Evolutionary conservation across 2,888 invertebrate species (phyloP), one percentile per base, ranked within the genome.

Genomic region (Choristoneura rosaceana): DNA sequence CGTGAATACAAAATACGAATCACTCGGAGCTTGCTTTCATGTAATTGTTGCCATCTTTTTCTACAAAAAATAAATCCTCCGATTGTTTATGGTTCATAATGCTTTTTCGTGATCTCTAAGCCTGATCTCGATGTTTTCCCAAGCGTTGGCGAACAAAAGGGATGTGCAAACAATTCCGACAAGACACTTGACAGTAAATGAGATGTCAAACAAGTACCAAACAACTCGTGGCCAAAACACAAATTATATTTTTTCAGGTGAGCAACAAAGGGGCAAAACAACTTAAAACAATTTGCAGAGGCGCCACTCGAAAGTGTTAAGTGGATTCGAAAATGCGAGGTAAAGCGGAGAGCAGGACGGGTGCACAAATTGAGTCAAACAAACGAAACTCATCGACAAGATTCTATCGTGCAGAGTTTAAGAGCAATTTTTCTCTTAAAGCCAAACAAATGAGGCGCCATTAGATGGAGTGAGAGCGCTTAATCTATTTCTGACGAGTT

Each of bases 401-500:
- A 92, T 91, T 86, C 88, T 89, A 91, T 93, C 91, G 84, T 86
- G 83, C 85, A 80, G 90, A 92, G 88, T 92, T 92, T 90, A 90
- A 91, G 91, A 91, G 87, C 88, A 91, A 92, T 93, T 94, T 93
- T 93, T 94, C 93, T 92, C 90, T 92, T 90, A 94, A 91, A 94
- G 90, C 94, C 89, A 94, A 92, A 94, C 93, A 94, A 94, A 94
- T 94, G 94, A 93, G 94, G 88, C 89, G 89, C 93, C 92, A 93
- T 94, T 94, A 94, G 92, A 94, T 92, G 90, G 90, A 93, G 93
- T 92, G 92, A 93, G 93, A 94, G 91, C 90, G 93, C 94, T 94
- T 94, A 94, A 94, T 94, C 94, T 94, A 94, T 94, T 94, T 94
- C 94, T 94, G 94, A 94, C 94, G 94, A 94, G 94, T 94, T 94